A percentile compares a stretch with the other conserved stretches of the same genome.
These are phyloP conservation scores for Sericinus montela DNA, from an alignment of 2,888 invertebrate genomes.

Conservation along the genomic window DNA sequence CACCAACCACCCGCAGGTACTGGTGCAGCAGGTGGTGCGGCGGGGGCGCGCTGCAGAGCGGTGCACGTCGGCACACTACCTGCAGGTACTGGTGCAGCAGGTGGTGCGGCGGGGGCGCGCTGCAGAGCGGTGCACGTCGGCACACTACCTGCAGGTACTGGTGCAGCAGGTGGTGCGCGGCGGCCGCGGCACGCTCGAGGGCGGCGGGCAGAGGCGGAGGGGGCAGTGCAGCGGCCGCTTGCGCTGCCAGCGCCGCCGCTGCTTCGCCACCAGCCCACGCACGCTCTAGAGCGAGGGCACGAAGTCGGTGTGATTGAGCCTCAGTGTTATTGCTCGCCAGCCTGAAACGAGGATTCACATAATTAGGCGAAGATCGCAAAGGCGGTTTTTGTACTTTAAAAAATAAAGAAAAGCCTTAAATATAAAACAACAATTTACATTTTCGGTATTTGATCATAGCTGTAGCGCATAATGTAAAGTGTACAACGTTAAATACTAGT, in stretches of 20 bases:
- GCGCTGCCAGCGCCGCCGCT: constrained; percentile 61
- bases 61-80: no score
- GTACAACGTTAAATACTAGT: no score
- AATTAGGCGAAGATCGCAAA: no score
- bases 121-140: constrained; percentile 56
- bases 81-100: constrained; percentile 48
- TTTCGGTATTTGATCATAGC: no score
- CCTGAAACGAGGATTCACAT: constrained; percentile 22
- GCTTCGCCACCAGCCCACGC: constrained; percentile 71
- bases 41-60: no score
- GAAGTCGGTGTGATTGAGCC: constrained; percentile 46
- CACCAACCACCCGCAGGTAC: no score
- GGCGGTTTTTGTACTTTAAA: no score
- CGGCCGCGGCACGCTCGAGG: constrained; percentile 62
- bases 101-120: constrained; percentile 65
- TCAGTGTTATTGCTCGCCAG: constrained; percentile 46
- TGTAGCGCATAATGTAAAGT: no score
- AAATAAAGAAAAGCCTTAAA: no score
- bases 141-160: constrained; percentile 70
- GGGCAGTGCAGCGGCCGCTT: constrained; percentile 65
- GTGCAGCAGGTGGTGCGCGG: constrained; percentile 66
- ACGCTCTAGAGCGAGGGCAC: constrained; percentile 65
- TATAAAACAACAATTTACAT: no score
- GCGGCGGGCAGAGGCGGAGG: constrained; percentile 65
- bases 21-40: no score